Evolutionary conservation across 2,888 invertebrate species (phyloP).

Genomic region (Latrodectus elegans): DNA sequence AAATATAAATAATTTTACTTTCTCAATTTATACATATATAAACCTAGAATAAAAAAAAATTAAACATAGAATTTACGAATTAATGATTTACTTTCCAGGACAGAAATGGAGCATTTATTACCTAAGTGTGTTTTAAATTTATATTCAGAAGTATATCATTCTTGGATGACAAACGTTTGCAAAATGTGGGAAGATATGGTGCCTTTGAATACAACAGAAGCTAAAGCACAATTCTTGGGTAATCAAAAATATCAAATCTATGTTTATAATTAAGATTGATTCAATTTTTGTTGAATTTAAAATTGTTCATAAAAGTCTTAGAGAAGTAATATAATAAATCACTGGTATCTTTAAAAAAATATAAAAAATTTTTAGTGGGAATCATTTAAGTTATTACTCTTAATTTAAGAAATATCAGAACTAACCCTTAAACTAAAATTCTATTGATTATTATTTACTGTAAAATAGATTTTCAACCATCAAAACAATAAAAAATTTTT

Average conservation of each 20-base stretch:
- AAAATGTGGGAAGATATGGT: constrained; percentile 89
- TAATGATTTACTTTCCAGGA: constrained; percentile 71
- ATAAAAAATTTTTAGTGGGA: no score
- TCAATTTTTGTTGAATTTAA: no score
- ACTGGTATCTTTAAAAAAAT: no score
- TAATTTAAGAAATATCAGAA: no score
- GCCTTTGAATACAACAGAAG: constrained; percentile 84
- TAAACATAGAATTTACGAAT: not conserved
- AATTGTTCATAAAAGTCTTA: no score
- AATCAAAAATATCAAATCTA: not conserved
- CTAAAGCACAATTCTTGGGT: constrained; percentile 80
- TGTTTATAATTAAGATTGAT: no score
- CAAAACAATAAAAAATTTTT: no score
- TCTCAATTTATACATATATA: not conserved
- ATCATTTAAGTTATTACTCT: no score
- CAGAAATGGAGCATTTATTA: constrained; percentile 84
- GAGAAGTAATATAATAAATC: no score
- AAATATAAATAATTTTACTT: not conserved
- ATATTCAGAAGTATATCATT: constrained; percentile 87
- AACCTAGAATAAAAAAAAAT: not conserved
- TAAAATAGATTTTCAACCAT: no score
- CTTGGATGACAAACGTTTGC: constrained; percentile 91
- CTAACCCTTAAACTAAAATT: no score
- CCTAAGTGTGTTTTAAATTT: constrained; percentile 92
- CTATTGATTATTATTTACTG: no score